Base-by-base conservation (phyloP, 2,888 invertebrate species). In the Mellilla xanthometata region DNA sequence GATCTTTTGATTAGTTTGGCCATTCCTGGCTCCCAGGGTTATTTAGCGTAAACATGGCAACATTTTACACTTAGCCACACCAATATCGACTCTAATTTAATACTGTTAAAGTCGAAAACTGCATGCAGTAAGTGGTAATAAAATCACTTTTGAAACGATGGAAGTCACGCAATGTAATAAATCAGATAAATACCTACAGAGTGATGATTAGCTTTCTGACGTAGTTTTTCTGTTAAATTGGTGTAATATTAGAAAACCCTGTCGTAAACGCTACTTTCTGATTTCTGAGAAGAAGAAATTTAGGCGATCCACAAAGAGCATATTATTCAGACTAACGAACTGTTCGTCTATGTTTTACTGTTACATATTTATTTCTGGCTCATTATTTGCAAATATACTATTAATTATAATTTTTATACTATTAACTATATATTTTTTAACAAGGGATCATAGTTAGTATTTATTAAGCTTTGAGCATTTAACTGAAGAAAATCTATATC, bases 81-180 rank as follows among this genome's bases (percentile, higher is more conserved):
- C 44, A 73, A 73, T 74, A 63, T 69, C 52, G 60, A 58, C 74
- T 68, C 59, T 72, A 76, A 58, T 39, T 10, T 24, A 30, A 44
- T 41, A 41, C 50, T 28, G 40, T 57, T 76, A 77, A 58, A 72
- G 79, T 68, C 54, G 59, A 69, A 46, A 67, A 70, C 77, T 51
- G 69, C 54, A 55, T 70, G 66, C 47, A 57, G 60, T 57, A 64
- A 65, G 60, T 63, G 62, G 70, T 66, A 68, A 72, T 80, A 78
- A 84, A 81, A 81, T 80, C 80, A 82, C 77, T 83, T 84, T 77
- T 67, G 69, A 68, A 76, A 80, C 81, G 78, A 72, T 55, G 60
- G 60, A 49, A 73, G 85, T 84, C 86, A 86, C 86, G 86, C 75
- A 82, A 60, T 54, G 65, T 51, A 56, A 80, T 83, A 83, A 85